A percentile compares a stretch with the other conserved stretches of the same genome.
phyloP scores from a whole-genome alignment of 2,888 invertebrate genomes.

The Graphium colonna region DNA sequence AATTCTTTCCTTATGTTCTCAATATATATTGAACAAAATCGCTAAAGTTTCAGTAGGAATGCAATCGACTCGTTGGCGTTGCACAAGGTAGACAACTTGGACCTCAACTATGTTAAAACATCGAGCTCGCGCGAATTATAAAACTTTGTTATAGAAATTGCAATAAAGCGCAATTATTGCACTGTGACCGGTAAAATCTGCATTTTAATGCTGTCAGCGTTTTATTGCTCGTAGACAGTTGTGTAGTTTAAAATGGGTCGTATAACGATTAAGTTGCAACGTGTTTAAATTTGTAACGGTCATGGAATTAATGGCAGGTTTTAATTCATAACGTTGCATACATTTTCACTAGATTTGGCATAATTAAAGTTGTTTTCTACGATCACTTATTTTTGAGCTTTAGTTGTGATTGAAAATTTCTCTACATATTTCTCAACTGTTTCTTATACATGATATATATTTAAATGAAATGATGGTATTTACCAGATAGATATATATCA shows the following conservation, averaged over 20 bases:
- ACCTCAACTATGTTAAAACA: conserved; percentile 4
- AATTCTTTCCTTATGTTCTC: too few relatives aligned
- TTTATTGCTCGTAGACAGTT: not conserved
- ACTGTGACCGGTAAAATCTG: conserved; percentile 4
- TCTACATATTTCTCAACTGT: too few relatives aligned
- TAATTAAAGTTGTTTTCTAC: too few relatives aligned
- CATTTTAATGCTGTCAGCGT: not conserved
- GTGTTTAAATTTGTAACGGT: not conserved
- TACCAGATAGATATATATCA: too few relatives aligned
- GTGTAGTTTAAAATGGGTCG: not conserved
- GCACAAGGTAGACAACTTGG: conserved; percentile 3
- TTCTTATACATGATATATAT: too few relatives aligned
- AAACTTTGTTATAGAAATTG: conserved; percentile 1
- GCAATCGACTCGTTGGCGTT: not conserved
- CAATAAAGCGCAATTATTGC: not conserved
- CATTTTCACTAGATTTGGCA: too few relatives aligned
- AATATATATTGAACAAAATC: too few relatives aligned
- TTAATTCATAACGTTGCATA: too few relatives aligned
- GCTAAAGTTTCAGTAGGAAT: too few relatives aligned
- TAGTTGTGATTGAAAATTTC: too few relatives aligned
- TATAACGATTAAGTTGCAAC: not conserved
- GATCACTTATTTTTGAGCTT: too few relatives aligned
- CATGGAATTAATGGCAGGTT: not conserved
- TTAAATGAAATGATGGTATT: too few relatives aligned
- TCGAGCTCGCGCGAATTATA: not conserved